Evolutionary conservation across 2,888 invertebrate genomes (phyloP).

Genomic region (Diogma glabrata): DNA sequence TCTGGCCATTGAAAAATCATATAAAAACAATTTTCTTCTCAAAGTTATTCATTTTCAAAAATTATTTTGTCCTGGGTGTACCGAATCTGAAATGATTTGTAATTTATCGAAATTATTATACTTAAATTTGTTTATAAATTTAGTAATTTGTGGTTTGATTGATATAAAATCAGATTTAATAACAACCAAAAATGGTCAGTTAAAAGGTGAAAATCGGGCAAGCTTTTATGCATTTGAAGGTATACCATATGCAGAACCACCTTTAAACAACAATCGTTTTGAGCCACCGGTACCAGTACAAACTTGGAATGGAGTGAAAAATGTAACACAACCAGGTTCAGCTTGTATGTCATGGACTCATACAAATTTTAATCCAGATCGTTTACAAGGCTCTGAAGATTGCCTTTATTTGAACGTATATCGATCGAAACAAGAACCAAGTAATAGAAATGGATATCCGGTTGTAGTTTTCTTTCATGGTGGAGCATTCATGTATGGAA

Average conservation of each 20-base stretch:
- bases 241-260: constrained; percentile 54
- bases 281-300: constrained; percentile 29
- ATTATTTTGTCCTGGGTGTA: too few relatives aligned
- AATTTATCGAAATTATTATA: too few relatives aligned
- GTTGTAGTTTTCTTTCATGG: constrained; percentile 57
- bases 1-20: too few relatives aligned
- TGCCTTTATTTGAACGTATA: constrained; percentile 54
- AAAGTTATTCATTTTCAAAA: too few relatives aligned
- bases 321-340: constrained; percentile 45
- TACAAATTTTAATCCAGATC: constrained; percentile 26
- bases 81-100: too few relatives aligned
- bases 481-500: constrained; percentile 57
- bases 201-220: constrained; percentile 27
- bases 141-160: too few relatives aligned
- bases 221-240: too few relatives aligned
- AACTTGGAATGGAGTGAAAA: constrained; percentile 37
- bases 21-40: too few relatives aligned
- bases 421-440: constrained; percentile 46
- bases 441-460: constrained; percentile 41
- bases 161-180: too few relatives aligned
- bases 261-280: constrained; percentile 50
- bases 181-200: constrained; percentile 23
- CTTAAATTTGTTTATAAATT: too few relatives aligned
- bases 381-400: constrained; percentile 48
- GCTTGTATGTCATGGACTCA: constrained; percentile 52